Conservation (phyloP, 1,140 invertebrate species). For the Drosophila nikananu region DNA sequence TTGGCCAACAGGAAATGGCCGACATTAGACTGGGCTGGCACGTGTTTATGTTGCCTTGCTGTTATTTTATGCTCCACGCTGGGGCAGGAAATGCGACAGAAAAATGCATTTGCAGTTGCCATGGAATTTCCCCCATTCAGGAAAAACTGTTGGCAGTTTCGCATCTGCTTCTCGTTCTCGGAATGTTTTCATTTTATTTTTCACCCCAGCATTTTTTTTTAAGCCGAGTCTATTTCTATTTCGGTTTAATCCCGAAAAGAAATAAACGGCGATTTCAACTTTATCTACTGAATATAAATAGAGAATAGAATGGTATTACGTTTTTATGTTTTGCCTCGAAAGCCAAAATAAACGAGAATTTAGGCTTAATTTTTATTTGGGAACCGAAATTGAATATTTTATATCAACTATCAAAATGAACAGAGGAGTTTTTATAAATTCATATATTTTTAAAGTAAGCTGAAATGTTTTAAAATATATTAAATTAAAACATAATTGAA, state of each 20-base stretch:
- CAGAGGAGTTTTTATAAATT: neutral
- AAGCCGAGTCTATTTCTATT: constrained; percentile 34
- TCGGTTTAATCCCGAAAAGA: constrained; percentile 23
- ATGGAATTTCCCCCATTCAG: constrained; percentile 31
- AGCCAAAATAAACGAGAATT: constrained; percentile 23
- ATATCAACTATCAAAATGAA: constrained; percentile 7
- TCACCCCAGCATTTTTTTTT: constrained; percentile 4
- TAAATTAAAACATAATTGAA: neutral
- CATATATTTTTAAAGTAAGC: neutral
- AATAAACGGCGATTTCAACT: constrained; percentile 25
- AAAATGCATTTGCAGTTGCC: constrained; percentile 56
- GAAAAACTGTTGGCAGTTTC: constrained; percentile 49
- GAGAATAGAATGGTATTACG: neutral
- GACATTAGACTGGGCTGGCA: constrained; percentile 74
- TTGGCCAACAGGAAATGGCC: constrained; percentile 77
- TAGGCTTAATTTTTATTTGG: constrained; percentile 25
- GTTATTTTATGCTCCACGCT: constrained; percentile 58
- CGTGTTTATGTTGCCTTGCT: constrained; percentile 69
- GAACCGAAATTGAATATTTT: constrained; percentile 16
- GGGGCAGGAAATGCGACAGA: constrained; percentile 59
- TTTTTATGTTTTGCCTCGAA: constrained; percentile 29
- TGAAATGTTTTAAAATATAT: too few species aligned
- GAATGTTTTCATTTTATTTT: constrained; percentile 13
- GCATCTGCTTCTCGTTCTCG: constrained; percentile 28
- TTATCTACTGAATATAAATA: constrained; percentile 4